Base-by-base conservation (phyloP, 2,113 vertebrate species). In the Chloropsis hardwickii region DNA sequence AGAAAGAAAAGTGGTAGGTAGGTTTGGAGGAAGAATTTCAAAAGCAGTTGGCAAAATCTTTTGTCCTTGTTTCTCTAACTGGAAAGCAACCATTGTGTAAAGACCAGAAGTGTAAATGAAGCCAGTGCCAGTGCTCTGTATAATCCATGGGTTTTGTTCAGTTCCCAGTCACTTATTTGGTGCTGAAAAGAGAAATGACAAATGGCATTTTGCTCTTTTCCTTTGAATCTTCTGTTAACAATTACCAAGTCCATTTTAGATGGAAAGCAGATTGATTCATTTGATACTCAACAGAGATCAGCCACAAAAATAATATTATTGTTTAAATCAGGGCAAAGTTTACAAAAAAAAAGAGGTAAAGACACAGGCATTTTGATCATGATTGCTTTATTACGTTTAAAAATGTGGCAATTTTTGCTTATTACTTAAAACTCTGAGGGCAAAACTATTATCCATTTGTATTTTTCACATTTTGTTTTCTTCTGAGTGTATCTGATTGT, bases 81-180 rank as follows among this genome's bases (percentile, higher is more conserved):
- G 0, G 64, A 90, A 80, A 94, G 39, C 67, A 95, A 53, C 28
- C 18, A 20, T 51, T 84, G 61, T 73, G 23, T 51, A 70, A 90
- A 86, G 40, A 57, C 69, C 72, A 91, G 70, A 76, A 78, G 51
- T 71, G 40, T 74, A 81, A 92, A 79, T 69, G 28, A 74, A 71
- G 45, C 18, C 19, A 72, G 3, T 89, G 39, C 17, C n/a, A 48
- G 29, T 1, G 1, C 37, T 88, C 45, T 71, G 31, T 67, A 27
- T 74, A 86, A 90, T 94, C 61, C 0, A 1, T 72, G 27, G 1
- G 1, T 3, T 53, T 92, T 93, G 86, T 88, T 91, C 48, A 44
- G 16, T 93, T 93, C 65, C 65, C 70, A 85, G 54, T 74, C 81
- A 62, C 86, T 85, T 91, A 39, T 92, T 93, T 92, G 50, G 20